These are phyloP conservation scores for Turdus rufiventris DNA, from an alignment of 2,113 vertebrate species.

Conservation along the genomic window DNA sequence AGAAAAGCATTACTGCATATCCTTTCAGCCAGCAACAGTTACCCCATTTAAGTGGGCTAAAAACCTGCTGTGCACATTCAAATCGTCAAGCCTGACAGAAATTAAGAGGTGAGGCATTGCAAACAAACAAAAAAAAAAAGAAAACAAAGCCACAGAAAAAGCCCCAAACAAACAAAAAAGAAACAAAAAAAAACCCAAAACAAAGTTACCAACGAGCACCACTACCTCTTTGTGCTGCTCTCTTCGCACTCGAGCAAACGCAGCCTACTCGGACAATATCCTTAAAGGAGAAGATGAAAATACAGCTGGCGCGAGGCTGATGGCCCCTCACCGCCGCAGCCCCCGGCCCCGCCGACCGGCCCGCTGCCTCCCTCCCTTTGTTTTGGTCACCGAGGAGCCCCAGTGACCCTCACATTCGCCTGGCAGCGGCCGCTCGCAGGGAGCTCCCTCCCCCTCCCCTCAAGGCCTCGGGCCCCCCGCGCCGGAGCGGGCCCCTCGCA, in stretches of 20 bases:
- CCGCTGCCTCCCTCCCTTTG: constrained; percentile 23
- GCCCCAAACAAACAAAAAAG: neutral
- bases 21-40: neutral
- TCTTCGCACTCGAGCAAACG: neutral
- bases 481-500: neutral
- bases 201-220: neutral
- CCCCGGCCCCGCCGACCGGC: neutral
- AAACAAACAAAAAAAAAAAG: neutral
- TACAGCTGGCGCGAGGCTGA: neutral
- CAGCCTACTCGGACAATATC: neutral
- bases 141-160: neutral
- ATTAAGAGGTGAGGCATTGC: neutral
- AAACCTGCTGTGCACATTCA: neutral
- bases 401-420: neutral
- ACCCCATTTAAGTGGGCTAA: neutral
- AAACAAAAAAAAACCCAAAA: neutral
- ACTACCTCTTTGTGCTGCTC: constrained; percentile 16
- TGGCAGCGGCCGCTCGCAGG: neutral
- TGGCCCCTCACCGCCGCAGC: neutral
- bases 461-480: neutral
- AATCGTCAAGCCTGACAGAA: neutral
- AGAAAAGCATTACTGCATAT: fast-evolving
- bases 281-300: neutral
- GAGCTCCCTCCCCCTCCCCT: neutral
- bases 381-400: constrained; percentile 17